Evolutionary conservation across 2,888 invertebrate genomes (phyloP), one percentile per base, ranked within the genome.

Genomic region (Nephrocerus scutellatus): DNA sequence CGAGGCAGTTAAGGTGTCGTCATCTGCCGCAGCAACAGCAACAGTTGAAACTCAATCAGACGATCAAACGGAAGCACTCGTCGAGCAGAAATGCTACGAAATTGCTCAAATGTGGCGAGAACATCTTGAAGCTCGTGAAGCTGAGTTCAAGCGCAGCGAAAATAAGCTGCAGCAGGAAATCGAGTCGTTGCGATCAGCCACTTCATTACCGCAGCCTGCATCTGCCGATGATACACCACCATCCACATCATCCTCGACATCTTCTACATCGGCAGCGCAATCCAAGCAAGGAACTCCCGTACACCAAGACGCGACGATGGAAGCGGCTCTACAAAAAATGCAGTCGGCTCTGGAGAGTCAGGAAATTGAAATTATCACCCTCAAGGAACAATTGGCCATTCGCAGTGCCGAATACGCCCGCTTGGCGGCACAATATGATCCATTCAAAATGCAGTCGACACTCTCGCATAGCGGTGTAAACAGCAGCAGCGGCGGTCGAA

Each of bases 61-160:
- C 9, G 57, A 59, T 21, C 63, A 70, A 35, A 71, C 71, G 70
- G 63, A 76, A 25, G 67, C 70, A 42, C 71, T 76, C 40, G 73
- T 80, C 19, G 80, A 81, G 55, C 78, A 81, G 59, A 71, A 78
- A 49, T 80, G 81, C 36, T 72, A 72, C 51, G 80, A 81, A 67
- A 75, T 82, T 41, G 80, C 81, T 8, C 76, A 77, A 63, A 71
- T 80, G 54, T 81, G 81, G 82, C 80, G 81, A 54, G 71, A 77
- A 47, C 81, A 82, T 62, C 59, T 82, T 40, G 70, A 74, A n/a
- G 72, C 74, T 50, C 72, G 77, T 26, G 80, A 82, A 68, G 68
- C 63, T 8, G 80, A 79, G 51, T 80, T 79, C 54, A 68, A 71
- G 43, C 68, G 70, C 47, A 56, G 61, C 5, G 76, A 77, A 62